Evolutionary conservation across 2,888 invertebrate species (phyloP), one percentile per base, ranked within the genome.

Genomic region (Apomyelois bistriatella): DNA sequence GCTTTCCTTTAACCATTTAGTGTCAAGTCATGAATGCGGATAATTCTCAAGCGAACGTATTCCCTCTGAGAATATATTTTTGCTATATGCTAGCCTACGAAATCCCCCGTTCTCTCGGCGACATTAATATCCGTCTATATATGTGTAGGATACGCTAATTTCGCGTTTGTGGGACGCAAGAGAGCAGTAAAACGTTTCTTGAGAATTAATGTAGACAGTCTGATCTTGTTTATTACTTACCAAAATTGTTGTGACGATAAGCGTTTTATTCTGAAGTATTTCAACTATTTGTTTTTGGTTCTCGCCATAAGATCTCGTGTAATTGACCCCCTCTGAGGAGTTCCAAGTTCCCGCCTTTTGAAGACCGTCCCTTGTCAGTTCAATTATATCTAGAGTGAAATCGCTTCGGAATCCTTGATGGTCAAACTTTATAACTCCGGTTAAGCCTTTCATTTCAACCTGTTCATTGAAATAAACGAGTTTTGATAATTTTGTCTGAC

Each of bases 401-500:
- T 97, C 96, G 43, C 96, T 95, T 56, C 99, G 93, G 83, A 97
- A 96, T 52, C 99, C 98, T 88, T 97, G 95, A 83, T 96, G 95
- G 87, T 98, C 97, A 83, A 98, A 98, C 86, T 96, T 96, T 70
- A 98, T 97, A 54, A 95, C 94, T 60, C 98, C 98, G 0, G 97
- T 97, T 64, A 98, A 89, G n/a, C 98, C 98, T 67, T 95, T 93
- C 94, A 97, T 96, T 90, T 97, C 96, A 59, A 97, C 95, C 97
- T 97, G 82, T 64, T 73, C 59, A 73, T 75, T 70, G 64, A 75
- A 71, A 73, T 67, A 66, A 71, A 70, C 58, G 56, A 64, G 58
- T 56, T 59, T 22, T 55, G 54, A 55, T 52, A 43, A 42, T 43
- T 37, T 43, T 43, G 35, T 30, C 30, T 40, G 35, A 30, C 7